phyloP scores from a whole-genome alignment of 2,888 invertebrate species.

The Ophion ventricosus region DNA sequence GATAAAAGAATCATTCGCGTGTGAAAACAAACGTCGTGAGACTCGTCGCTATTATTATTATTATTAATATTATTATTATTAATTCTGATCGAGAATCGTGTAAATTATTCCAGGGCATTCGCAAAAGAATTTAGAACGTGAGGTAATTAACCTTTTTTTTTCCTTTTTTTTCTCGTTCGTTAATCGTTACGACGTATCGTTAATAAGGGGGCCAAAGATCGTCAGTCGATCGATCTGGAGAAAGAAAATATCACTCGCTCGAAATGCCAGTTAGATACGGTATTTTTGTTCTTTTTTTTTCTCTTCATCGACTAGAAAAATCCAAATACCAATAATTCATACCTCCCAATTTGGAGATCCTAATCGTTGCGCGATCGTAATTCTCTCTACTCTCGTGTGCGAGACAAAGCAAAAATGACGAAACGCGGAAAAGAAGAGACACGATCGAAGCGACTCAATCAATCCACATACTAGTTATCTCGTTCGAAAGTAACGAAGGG shows the following conservation, averaged over 20 bases:
- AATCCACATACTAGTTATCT: conserved; percentile 11
- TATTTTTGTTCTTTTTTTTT: conserved; percentile 42
- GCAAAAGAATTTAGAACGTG: conserved; percentile 33
- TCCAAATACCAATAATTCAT: conserved; percentile 36
- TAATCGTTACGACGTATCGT: conserved; percentile 36
- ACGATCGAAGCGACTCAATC: conserved; percentile 24
- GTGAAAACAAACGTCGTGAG: conserved; percentile 4
- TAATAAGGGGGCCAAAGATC: conserved; percentile 50
- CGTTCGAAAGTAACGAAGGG: conserved; percentile 32
- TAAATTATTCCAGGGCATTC: conserved; percentile 50
- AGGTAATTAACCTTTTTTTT: conserved; percentile 7
- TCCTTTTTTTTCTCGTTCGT: conserved; percentile 20
- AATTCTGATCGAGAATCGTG: conserved; percentile 41
- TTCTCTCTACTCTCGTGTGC: conserved; percentile 52
- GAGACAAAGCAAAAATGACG: conserved; percentile 6
- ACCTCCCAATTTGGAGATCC: conserved; percentile 17
- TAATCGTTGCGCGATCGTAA: conserved; percentile 55
- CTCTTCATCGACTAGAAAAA: conserved; percentile 34
- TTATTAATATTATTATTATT: conserved; percentile 20
- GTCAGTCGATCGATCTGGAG: conserved; percentile 51
- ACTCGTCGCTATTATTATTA: conserved; percentile 7
- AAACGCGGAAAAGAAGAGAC: not conserved
- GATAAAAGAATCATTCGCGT: conserved; percentile 25
- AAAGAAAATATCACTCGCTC: conserved; percentile 46
- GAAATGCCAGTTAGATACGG: conserved; percentile 45